phyloP scores from a whole-genome alignment of 2,113 vertebrate genomes.

The Deroptyus accipitrinus region DNA sequence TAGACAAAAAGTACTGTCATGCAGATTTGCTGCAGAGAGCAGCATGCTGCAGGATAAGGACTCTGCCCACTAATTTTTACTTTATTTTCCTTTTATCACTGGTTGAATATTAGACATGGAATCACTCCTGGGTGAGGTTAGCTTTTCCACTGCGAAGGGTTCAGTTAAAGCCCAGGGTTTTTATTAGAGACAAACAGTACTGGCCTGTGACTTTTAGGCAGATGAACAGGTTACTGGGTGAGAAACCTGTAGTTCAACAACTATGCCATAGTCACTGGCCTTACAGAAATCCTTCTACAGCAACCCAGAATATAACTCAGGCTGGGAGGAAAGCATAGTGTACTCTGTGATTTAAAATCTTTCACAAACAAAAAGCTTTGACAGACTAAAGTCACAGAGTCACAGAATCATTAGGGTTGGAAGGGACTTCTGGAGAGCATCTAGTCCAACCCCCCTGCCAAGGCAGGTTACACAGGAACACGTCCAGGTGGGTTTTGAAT shows the following conservation, averaged over 20 bases:
- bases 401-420: neutral
- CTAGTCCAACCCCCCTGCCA: neutral
- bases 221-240: neutral
- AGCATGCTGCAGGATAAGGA: neutral
- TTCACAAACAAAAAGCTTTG: neutral
- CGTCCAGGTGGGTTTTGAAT: neutral
- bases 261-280: neutral
- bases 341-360: neutral
- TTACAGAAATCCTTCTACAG: neutral
- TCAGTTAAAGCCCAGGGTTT: neutral
- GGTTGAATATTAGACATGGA: neutral
- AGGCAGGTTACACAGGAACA: neutral
- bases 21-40: conserved; percentile 5
- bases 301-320: neutral
- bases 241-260: neutral
- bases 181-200: neutral
- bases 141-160: neutral
- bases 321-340: neutral
- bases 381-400: neutral
- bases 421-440: neutral
- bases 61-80: neutral
- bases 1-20: neutral
- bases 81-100: neutral
- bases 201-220: neutral
- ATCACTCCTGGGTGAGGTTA: neutral